Evolutionary conservation across 2,113 vertebrate species (phyloP).

Genomic region (Sciurus niger): DNA sequence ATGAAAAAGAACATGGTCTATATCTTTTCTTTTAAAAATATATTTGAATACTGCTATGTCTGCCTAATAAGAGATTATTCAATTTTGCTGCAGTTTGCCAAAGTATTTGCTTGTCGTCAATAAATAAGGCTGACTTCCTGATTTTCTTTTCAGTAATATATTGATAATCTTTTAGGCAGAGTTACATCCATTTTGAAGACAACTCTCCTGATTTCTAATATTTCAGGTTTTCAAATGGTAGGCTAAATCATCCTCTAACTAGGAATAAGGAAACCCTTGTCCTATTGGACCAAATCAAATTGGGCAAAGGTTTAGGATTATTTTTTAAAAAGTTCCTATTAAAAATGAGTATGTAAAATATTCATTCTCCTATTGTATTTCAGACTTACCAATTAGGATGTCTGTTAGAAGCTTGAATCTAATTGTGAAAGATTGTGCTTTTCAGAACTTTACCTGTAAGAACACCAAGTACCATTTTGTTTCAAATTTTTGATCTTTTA

Average conservation of each 20-base stretch:
- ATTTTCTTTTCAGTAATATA: not conserved
- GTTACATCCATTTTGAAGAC: not conserved
- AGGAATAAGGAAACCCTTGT: not conserved
- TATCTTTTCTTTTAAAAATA: not conserved
- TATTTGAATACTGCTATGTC: not conserved
- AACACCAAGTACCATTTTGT: not conserved
- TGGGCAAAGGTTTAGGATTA: not conserved
- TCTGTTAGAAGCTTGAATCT: not conserved
- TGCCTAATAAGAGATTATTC: not conserved
- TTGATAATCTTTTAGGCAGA: not conserved
- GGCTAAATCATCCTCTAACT: not conserved
- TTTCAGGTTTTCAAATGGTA: not conserved
- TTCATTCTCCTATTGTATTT: not conserved
- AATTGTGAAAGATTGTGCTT: not conserved
- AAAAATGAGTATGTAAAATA: not conserved
- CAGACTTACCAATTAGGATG: not conserved
- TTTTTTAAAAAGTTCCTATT: not conserved
- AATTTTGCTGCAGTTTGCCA: not conserved
- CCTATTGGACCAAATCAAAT: not conserved
- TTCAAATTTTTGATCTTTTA: slow-evolving; percentile 4
- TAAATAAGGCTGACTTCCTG: not conserved
- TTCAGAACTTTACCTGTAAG: not conserved
- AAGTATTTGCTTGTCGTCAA: not conserved
- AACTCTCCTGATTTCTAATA: not conserved
- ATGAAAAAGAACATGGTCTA: not conserved